Evolutionary conservation across 2,797 vertebrate genomes (phyloP).

Genomic region (Gambusia yucatana): DNA sequence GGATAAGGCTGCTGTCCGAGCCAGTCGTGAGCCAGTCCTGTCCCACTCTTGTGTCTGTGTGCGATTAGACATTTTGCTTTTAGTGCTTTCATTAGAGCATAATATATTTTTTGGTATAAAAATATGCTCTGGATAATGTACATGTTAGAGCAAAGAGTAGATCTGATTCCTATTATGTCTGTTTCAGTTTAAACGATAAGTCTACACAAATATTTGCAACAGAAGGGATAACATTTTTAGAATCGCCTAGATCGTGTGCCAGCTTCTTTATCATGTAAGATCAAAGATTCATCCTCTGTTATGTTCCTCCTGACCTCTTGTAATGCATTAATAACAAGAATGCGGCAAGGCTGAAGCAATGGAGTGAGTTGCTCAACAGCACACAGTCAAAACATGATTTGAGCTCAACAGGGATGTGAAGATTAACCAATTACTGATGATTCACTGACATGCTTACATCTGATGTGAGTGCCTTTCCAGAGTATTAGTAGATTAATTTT

Average conservation of each 20-base stretch:
- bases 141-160: constrained; percentile 22
- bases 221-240: constrained; percentile 23
- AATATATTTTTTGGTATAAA: constrained; percentile 38
- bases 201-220: constrained; percentile 24
- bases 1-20: constrained; percentile 53
- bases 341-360: background rate
- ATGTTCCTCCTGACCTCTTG: constrained; percentile 3
- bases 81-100: constrained; percentile 24
- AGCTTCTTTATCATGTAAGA: constrained; percentile 24
- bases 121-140: constrained; percentile 37
- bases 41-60: constrained; percentile 23
- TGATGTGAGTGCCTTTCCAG: background rate
- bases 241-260: constrained; percentile 20
- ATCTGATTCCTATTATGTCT: constrained; percentile 46
- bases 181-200: constrained; percentile 37
- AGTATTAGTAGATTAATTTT: background rate
- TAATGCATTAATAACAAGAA: background rate
- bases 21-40: constrained; percentile 53
- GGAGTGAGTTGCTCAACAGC: background rate
- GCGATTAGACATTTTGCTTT: constrained; percentile 11
- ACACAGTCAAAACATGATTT: background rate
- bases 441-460: background rate
- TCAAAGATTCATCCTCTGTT: constrained; percentile 24
- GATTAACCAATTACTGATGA: background rate
- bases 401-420: background rate